phyloP scores from a whole-genome alignment of 1,140 invertebrate genomes.

The Bombus ignitus region DNA sequence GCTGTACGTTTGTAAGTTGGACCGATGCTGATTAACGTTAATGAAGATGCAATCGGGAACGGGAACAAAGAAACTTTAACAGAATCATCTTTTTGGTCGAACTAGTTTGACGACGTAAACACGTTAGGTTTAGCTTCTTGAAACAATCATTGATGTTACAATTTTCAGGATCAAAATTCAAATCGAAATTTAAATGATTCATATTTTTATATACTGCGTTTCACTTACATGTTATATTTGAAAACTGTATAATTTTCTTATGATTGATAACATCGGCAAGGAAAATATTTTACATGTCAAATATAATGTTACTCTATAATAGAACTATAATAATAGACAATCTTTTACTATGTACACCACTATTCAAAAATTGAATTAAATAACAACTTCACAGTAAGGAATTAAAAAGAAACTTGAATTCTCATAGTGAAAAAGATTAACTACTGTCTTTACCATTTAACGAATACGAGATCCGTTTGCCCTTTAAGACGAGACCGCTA shows the following conservation, averaged over 20 bases:
- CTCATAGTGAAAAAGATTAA: no score
- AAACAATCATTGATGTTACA: neutral
- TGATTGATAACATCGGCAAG: no score
- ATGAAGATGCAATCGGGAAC: constrained; percentile 23
- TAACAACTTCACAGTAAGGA: neutral
- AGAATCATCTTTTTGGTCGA: neutral
- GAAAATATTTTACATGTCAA: no score
- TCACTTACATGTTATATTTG: no score
- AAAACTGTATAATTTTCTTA: no score
- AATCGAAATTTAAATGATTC: no score
- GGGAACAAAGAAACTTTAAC: constrained; percentile 18
- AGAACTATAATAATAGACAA: no score
- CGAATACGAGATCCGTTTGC: neutral
- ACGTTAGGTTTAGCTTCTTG: neutral
- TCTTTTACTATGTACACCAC: no score
- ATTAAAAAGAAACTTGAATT: neutral
- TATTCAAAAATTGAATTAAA: no score
- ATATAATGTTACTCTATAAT: no score
- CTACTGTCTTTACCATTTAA: neutral
- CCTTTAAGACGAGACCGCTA: neutral
- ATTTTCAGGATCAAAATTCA: neutral
- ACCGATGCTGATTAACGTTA: constrained; percentile 28
- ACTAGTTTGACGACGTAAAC: neutral
- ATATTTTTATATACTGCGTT: no score
- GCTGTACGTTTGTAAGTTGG: constrained; percentile 8